Evolutionary conservation across 2,113 vertebrate genomes (phyloP).

Genomic region (Zosterops hypoxanthus): DNA sequence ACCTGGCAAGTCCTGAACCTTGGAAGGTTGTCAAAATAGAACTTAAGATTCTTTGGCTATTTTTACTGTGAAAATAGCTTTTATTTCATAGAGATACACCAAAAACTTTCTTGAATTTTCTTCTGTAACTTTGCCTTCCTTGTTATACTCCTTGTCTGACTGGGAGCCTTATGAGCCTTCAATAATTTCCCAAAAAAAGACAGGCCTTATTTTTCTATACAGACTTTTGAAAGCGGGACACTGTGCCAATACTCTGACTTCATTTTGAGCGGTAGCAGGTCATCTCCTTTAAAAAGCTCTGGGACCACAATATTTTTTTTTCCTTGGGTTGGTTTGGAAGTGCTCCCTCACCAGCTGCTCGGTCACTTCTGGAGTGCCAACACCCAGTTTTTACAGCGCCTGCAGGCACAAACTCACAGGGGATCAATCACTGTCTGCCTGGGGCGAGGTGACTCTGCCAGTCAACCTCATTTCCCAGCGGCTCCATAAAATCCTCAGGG

Average conservation of each 20-base stretch:
- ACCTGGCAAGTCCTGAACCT: conserved; percentile 33
- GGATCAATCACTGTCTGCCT: neutral
- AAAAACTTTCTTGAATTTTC: neutral
- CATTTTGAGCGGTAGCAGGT: neutral
- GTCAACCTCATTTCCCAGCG: neutral
- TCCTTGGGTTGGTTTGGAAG: neutral
- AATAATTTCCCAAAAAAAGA: neutral
- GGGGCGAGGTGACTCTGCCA: neutral
- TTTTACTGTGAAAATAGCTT: neutral
- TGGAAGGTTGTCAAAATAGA: neutral
- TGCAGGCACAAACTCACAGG: neutral
- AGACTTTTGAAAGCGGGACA: neutral
- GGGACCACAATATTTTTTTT: neutral
- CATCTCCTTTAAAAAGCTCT: neutral
- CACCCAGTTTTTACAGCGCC: neutral
- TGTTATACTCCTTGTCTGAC: neutral
- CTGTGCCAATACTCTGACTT: neutral
- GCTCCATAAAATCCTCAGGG: neutral
- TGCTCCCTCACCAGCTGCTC: neutral
- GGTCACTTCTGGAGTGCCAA: neutral
- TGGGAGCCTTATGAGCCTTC: neutral
- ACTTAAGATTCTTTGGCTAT: neutral
- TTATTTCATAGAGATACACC: neutral
- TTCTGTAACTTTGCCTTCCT: neutral
- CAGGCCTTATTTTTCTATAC: neutral